phyloP scores from a whole-genome alignment of 2,797 vertebrate species.

The Gobio occitaniae region DNA sequence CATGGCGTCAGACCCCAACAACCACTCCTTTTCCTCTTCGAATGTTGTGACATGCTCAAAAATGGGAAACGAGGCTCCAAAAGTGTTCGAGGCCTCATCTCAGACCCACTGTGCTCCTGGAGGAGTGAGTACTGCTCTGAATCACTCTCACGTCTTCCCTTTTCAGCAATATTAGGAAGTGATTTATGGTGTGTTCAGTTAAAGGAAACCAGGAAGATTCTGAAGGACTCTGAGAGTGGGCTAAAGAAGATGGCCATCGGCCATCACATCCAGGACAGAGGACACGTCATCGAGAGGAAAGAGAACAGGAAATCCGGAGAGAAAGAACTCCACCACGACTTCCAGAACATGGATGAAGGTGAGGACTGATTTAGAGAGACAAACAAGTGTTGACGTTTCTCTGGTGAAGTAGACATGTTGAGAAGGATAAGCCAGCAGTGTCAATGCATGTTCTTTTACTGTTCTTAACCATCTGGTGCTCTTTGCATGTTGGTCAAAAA shows the following conservation, averaged over 20 bases:
- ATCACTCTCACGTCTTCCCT: not conserved
- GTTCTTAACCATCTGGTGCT: not conserved
- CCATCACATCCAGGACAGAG: constrained; percentile 91
- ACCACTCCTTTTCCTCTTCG: constrained; percentile 90
- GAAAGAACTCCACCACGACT: constrained; percentile 91
- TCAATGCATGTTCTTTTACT: not conserved
- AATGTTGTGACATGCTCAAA: constrained; percentile 93
- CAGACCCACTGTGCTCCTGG: constrained; percentile 88
- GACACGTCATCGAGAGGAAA: constrained; percentile 88
- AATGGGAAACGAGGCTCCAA: constrained; percentile 87
- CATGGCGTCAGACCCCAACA: constrained; percentile 74
- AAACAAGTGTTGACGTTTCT: not conserved
- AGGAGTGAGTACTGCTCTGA: constrained; percentile 81
- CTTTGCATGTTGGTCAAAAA: too few species aligned
- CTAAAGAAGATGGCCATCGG: constrained; percentile 91
- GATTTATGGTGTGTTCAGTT: constrained; percentile 74
- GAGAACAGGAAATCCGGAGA: constrained; percentile 90
- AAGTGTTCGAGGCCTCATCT: constrained; percentile 88
- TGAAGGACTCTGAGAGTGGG: constrained; percentile 92
- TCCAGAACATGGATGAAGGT: constrained; percentile 94
- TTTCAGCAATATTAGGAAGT: not conserved
- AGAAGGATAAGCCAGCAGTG: not conserved
- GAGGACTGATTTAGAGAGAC: constrained; percentile 55
- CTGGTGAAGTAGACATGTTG: not conserved
- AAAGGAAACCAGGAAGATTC: constrained; percentile 86